phyloP scores from a whole-genome alignment of 2,888 invertebrate genomes.

The Erebia ligea region DNA sequence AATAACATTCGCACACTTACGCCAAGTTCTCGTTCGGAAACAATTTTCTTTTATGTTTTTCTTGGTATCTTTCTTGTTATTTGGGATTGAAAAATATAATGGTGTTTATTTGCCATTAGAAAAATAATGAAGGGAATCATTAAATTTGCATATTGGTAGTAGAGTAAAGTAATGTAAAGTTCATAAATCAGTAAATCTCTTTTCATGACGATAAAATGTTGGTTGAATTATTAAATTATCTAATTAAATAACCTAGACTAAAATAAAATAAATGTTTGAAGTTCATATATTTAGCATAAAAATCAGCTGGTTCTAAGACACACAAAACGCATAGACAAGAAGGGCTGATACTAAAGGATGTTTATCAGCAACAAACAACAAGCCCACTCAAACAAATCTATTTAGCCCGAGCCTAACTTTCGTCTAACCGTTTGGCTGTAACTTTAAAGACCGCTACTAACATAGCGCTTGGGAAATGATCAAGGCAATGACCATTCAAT shows the following conservation, averaged over 20 bases:
- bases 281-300: neutral
- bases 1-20: slow-evolving; percentile 22
- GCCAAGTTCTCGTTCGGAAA: slow-evolving; percentile 11
- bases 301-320: neutral
- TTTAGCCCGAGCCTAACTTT: slow-evolving; percentile 18
- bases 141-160: too few relatives aligned
- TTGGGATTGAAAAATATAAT: slow-evolving; percentile 12
- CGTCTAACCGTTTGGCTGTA: slow-evolving; percentile 13
- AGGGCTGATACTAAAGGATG: slow-evolving; percentile 17
- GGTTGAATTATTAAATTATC: too few relatives aligned
- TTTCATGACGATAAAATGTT: too few relatives aligned
- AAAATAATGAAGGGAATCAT: slow-evolving; percentile 5
- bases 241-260: neutral
- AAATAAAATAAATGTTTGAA: neutral
- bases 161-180: too few relatives aligned
- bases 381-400: slow-evolving; percentile 13
- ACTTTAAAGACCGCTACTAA: slow-evolving; percentile 15
- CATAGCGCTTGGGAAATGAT: slow-evolving; percentile 8
- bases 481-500: slow-evolving; percentile 16
- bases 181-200: too few relatives aligned
- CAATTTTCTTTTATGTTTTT: slow-evolving; percentile 17
- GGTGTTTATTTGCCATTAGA: neutral
- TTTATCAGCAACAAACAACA: slow-evolving; percentile 18
- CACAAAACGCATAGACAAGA: neutral
- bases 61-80: neutral